Base-by-base conservation (phyloP, 1,140 invertebrate genomes). In the Ericerus pela region DNA sequence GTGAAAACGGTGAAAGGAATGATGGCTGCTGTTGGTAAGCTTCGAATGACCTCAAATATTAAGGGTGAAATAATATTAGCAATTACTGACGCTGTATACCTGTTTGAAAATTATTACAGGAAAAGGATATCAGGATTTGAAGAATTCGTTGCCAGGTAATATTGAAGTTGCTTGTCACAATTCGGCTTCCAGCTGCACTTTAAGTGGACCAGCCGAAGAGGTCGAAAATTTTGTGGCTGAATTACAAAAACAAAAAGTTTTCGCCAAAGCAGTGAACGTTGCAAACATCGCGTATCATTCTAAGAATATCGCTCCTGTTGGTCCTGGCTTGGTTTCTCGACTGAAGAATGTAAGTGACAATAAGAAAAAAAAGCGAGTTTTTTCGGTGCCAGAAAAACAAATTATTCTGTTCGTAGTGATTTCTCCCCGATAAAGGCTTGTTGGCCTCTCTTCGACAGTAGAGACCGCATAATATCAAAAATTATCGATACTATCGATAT, bases 241-340 rank as follows among this genome's bases (percentile, higher is more conserved):
- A 27, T 56, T 74, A 69, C 81, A 70, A 59, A 76, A 61, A 59
- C 76, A 86, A 60, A 79, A 79, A 2, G 76, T 93, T 22, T 95
- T 96, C 69, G 81, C 80, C 0, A 78, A 77, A 58, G 73, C 78
- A 61, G 82, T 88, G 1, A 73, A 79, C 6, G 82, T 79, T 58
- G 75, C 76, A 54, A 78, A 80, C 28, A 78, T 84, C 26, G 79
- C 84, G 0, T 87, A 84, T 65, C 84, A 87, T 65, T 88, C 85
- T 24, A 75, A 76, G 59, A 85, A 85, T 61, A 89, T 94, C 65
- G 72, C 76, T 51, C 62, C 67, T 30, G 75, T 77, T 54, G 83
- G 84, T n/a, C 80, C 85, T 0, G 76, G 73, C 31, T 71, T 96
- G 8, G 66, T 87, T 11, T 70, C 78, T 59, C 80, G 84, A 61